Conservation (phyloP, 2,888 invertebrate species). For the Athalia rosae region DNA sequence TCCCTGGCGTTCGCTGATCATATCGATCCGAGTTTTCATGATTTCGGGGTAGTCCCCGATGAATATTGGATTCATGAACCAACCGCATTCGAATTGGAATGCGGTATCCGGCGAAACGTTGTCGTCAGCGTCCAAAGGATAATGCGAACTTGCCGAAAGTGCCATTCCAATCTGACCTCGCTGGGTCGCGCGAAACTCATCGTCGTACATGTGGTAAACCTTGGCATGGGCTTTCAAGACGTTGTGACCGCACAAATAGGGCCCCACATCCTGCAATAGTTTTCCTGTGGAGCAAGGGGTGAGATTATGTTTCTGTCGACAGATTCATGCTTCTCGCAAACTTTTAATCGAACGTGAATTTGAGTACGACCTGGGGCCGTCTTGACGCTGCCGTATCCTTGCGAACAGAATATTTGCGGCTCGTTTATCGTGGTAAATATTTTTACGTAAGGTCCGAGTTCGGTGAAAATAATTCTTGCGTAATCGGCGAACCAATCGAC, state of each 20-base stretch:
- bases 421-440: conserved; percentile 89
- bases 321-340: background rate
- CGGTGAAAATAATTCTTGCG: conserved; percentile 77
- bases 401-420: conserved; percentile 78
- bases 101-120: background rate
- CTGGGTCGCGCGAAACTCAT: conserved; percentile 71
- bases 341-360: too few species aligned
- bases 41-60: conserved; percentile 76
- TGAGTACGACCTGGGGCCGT: conserved; percentile 54
- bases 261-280: conserved; percentile 75
- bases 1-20: conserved; percentile 72
- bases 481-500: conserved; percentile 79
- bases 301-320: conserved; percentile 41
- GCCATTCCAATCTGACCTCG: conserved; percentile 10
- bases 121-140: background rate
- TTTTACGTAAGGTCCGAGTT: conserved; percentile 76
- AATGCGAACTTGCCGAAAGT: background rate
- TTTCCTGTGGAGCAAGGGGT: conserved; percentile 57
- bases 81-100: conserved; percentile 20
- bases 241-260: conserved; percentile 82
- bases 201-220: conserved; percentile 79
- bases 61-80: conserved; percentile 73
- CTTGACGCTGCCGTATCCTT: conserved; percentile 75
- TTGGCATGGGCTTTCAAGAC: conserved; percentile 82
- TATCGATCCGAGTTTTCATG: conserved; percentile 73